Percentiles rank a stretch among this genome's conserved stretches.
Conservation (phyloP, 2,888 invertebrate genomes). For the Zhuqinia jingwanae region DNA sequence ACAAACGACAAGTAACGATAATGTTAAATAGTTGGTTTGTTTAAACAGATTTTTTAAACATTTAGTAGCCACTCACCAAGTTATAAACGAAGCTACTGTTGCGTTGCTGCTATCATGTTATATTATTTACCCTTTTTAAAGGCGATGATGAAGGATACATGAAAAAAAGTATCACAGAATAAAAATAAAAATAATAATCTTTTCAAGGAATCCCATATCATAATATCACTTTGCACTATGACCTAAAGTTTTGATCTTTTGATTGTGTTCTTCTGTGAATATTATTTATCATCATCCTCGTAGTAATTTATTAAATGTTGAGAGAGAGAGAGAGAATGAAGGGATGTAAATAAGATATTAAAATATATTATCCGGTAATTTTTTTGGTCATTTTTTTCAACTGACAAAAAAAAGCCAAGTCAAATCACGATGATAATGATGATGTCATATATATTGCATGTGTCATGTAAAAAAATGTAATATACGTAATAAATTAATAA, state of each 20-base stretch:
- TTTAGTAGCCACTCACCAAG: too few species aligned
- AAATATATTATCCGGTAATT: constrained; percentile 49
- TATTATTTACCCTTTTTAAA: constrained; percentile 8
- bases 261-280: neutral
- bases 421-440: neutral
- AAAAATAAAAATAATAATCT: too few species aligned
- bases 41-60: neutral
- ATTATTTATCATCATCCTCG: neutral
- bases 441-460: constrained; percentile 1
- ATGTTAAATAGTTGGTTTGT: neutral
- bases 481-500: constrained; percentile 36
- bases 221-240: too few species aligned
- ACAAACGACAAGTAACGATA: too few species aligned
- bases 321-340: neutral
- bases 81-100: neutral
- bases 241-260: neutral
- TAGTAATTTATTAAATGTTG: neutral
- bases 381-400: constrained; percentile 22
- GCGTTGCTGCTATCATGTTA: neutral
- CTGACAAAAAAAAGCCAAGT: neutral
- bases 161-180: constrained; percentile 37
- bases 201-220: constrained; percentile 12
- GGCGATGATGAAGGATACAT: constrained; percentile 47
- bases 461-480: constrained; percentile 9
- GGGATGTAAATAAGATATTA: constrained; percentile 16